These are phyloP conservation scores for Varanus salvator DNA, from an alignment of 2,113 vertebrate genomes.

Conservation along the genomic window DNA sequence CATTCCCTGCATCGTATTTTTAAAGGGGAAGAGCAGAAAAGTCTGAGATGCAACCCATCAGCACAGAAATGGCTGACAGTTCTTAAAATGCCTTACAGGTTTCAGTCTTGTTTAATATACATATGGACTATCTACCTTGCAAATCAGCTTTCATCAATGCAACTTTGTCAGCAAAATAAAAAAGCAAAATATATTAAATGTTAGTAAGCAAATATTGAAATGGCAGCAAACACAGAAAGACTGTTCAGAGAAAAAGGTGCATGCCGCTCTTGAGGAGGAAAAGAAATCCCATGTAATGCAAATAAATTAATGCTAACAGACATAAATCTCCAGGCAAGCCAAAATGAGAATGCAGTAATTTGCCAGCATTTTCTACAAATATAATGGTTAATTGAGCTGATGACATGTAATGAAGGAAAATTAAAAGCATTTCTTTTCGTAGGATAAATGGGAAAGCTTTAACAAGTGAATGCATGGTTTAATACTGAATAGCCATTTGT, in stretches of 20 bases:
- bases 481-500: constrained; percentile 64
- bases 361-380: constrained; percentile 75
- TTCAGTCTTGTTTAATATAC: constrained; percentile 89
- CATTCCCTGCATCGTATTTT: constrained; percentile 49
- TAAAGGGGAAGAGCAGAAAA: constrained; percentile 56
- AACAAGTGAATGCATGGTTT: constrained; percentile 63
- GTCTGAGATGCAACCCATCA: constrained; percentile 50
- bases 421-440: constrained; percentile 68
- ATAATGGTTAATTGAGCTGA: constrained; percentile 81
- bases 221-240: constrained; percentile 83
- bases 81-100: constrained; percentile 72
- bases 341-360: constrained; percentile 81
- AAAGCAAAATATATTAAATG: constrained; percentile 94
- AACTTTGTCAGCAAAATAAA: constrained; percentile 96
- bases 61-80: constrained; percentile 62
- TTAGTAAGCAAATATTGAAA: constrained; percentile 92
- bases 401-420: constrained; percentile 81
- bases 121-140: constrained; percentile 96
- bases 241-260: constrained; percentile 75
- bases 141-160: constrained; percentile 99
- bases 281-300: constrained; percentile 79
- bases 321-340: constrained; percentile 80
- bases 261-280: constrained; percentile 80
- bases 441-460: constrained; percentile 64
- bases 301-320: constrained; percentile 82